These are phyloP conservation scores for Asteroscopus sphinx DNA, from an alignment of 2,888 invertebrate species.

Conservation along the genomic window DNA sequence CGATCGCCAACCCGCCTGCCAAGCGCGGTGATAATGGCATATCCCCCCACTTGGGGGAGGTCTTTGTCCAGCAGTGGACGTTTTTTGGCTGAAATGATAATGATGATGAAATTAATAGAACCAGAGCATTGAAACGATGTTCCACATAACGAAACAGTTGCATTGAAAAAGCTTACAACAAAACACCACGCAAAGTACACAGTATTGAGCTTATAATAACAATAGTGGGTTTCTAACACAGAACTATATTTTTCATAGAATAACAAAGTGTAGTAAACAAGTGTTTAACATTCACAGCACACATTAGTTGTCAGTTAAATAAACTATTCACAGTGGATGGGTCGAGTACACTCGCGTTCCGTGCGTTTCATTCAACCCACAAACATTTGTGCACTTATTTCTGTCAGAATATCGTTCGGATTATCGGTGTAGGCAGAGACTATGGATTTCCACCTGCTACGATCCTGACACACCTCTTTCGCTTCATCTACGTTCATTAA, in stretches of 20 bases:
- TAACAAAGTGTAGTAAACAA: conserved; percentile 34
- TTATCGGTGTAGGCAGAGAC: background rate
- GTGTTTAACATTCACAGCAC: conserved; percentile 45
- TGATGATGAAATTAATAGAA: too few species aligned
- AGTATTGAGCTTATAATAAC: conserved; percentile 3
- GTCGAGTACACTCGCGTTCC: conserved; percentile 31
- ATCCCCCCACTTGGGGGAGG: too few species aligned
- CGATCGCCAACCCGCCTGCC: too few species aligned
- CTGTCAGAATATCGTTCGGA: background rate
- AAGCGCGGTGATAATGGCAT: too few species aligned
- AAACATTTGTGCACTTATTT: background rate
- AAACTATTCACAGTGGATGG: conserved; percentile 48
- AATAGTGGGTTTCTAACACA: conserved; percentile 13
- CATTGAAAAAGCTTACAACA: background rate
- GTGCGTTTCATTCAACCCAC: conserved; percentile 21
- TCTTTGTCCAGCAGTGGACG: too few species aligned
- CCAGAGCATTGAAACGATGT: too few species aligned
- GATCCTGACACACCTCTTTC: too few species aligned
- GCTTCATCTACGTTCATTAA: too few species aligned
- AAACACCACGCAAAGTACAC: background rate
- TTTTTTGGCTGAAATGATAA: too few species aligned
- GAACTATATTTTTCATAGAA: conserved; percentile 35
- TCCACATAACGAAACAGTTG: background rate
- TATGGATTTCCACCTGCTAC: too few species aligned
- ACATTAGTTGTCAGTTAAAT: conserved; percentile 55